Base-by-base conservation (phyloP, 2,888 invertebrate genomes). In the Drosophila melanocephala region DNA sequence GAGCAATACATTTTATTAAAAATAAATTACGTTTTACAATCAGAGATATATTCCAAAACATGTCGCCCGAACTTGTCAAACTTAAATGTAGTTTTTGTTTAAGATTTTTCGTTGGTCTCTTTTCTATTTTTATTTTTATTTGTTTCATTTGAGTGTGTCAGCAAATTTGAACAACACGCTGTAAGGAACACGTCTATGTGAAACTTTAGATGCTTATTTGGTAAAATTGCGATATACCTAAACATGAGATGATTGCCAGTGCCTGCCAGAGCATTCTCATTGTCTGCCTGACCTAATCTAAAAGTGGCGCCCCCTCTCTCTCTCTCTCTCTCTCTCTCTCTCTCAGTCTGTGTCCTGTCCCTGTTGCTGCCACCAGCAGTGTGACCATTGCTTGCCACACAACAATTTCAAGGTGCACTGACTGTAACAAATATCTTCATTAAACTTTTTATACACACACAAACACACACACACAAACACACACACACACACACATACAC, bases 351-450 rank as follows among this genome's bases (percentile, higher is more conserved):
- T 47, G 47, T 26, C 32, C 30, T n/a, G 30, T 32, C 6, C 52
- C 28, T 14, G 28, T 28, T 14, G 7, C 28, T 4, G 7, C 19
- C n/a, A n/a, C 14, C 53, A 51, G 65, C 62, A 72, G 65, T 66
- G 73, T 73, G 72, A 78, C 66, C 62, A 63, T 59, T 78, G 77
- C 68, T 58, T 81, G 79, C 70, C 70, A 71, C 77, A 77, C 80
- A 87, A 83, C 85, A 85, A 78, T 88, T 84, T 84, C 74, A 86
- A 86, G 84, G 89, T 84, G 89, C 89, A 84, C 70, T 83, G 86
- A 83, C 89, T 86, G 86, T 86, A 83, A 86, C 89, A 83, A 84
- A 86, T 86, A 88, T 83, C 84, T 86, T 84, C 79, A 86, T 86
- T 88, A 74, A 84, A 86, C 86, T 86, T 79, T 78, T 68, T 78